Evolutionary conservation across 2,888 invertebrate genomes (phyloP), one percentile per base, ranked within the genome.

Genomic region (Limnephilus auricula): DNA sequence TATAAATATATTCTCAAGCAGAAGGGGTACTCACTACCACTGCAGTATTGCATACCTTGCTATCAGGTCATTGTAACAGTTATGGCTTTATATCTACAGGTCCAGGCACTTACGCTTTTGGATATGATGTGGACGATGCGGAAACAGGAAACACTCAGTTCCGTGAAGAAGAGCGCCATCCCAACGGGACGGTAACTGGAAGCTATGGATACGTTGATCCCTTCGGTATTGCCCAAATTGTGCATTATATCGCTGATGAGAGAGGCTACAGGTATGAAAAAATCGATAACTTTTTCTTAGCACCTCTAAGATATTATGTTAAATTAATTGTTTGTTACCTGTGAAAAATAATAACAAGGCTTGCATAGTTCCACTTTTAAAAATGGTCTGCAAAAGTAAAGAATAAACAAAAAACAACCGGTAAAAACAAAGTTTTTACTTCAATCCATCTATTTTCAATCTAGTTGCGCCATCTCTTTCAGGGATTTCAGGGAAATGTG

Each of bases 171-270:
- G 97, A 97, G 93, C 95, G 97, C 65, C 96, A 96, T 92, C 94
- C 96, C 0, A 97, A 98, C 94, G 98, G 98, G 32, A 97, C 97
- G 4, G 97, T 98, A 0, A 95, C 96, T 0, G 98, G 98, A 5
- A 97, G 97, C 93, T 98, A 97, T 94, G 98, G 98, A 0, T 97
- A 97, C 94, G 94, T 97, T 3, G 96, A 97, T 91, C 96, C 97
- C 0, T 96, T 96, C 93, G 97, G 97, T 1, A 95, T 94, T 87
- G 95, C 97, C 0, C 96, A 96, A 91, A 95, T 96, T 13, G 97
- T 96, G 78, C 95, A 95, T 93, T 98, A 97, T 93, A 94, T 96
- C 3, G 97, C 97, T 3, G 97, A 98, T 94, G 94, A 96, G 18
- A 94, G 94, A 6, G 98, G 98, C 40, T 98, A 97, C 94, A 97